Evolutionary conservation across 2,888 invertebrate genomes (phyloP), one percentile per base, ranked within the genome.

Genomic region (Diarsia mendica): DNA sequence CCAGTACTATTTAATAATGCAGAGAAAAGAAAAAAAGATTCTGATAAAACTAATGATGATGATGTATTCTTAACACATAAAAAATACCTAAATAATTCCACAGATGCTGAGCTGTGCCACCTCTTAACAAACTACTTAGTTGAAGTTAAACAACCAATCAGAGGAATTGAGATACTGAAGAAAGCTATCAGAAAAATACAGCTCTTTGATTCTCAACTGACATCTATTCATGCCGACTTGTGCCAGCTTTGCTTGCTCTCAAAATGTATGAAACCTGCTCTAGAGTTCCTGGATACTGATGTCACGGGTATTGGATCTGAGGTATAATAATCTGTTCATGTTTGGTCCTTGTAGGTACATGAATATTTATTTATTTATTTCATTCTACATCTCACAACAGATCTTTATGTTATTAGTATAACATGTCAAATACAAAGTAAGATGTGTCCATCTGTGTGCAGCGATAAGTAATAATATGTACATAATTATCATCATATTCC

Each of bases 141-240:
- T 15, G 98, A 98, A 88, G 96, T 98, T 66, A 97, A 98, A 90
- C 97, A 98, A 92, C 97, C 98, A 33, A 97, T 98, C 86, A 97
- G 98, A 91, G 99, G 99, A 28, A 98, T 99, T 77, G 97, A 97
- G 91, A 96, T 99, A 71, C 92, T 99, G 71, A 97, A 97, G 83
- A 98, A 97, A 91, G 99, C 99, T 23, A 98, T 99, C 84, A 97
- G 98, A 85, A 99, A 99, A 94, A 98, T 99, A 86, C 98, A 99
- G 91, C 94, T 98, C 33, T 98, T 97, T 94, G 98, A 98, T 88
- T 98, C 98, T 20, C 99, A 99, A 93, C 96, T 99, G 82, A 99
- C 99, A 49, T 98, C 99, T 4, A 98, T 99, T 85, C 99, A 99
- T 95, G 98, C 99, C 23, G 99, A 99, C 95, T 97, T 99, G 72